Percentiles rank a stretch among this genome's conserved stretches.
phyloP scores from a whole-genome alignment of 2,888 invertebrate species.

The Dexiosoma caninum region DNA sequence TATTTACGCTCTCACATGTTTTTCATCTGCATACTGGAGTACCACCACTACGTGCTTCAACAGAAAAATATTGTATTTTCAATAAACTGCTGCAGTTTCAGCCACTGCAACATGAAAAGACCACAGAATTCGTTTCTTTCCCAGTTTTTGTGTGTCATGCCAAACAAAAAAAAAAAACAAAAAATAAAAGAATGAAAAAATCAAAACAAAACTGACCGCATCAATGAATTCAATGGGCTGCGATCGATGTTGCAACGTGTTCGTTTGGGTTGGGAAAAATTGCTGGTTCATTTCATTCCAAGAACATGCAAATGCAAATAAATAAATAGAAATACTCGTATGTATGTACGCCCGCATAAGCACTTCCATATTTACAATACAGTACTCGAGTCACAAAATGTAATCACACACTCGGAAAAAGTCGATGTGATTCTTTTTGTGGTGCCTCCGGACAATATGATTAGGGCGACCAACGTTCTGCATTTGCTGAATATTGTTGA shows the following conservation, averaged over 20 bases:
- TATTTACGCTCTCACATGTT: no score
- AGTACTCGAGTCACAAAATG: no score
- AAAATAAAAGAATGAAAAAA: no score
- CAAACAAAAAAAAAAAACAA: no score
- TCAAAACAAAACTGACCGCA: constrained; percentile 55
- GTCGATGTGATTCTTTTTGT: no score
- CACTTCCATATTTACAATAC: no score
- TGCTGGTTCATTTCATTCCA: constrained; percentile 1
- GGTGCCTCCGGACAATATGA: no score
- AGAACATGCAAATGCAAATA: not conserved
- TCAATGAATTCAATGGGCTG: constrained; percentile 35
- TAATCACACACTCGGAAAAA: no score
- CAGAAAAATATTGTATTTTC: constrained; percentile 25
- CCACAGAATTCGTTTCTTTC: constrained; percentile 12
- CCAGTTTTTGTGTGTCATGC: constrained; percentile 42
- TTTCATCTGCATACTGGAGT: not conserved
- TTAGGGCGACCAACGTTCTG: no score
- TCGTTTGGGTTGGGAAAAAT: not conserved
- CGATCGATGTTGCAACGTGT: not conserved
- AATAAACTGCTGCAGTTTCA: constrained; percentile 34
- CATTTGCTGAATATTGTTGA: no score
- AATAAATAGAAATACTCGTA: not conserved
- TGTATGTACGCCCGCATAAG: no score
- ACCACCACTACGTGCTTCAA: not conserved
- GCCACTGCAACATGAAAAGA: constrained; percentile 36